Base-by-base conservation (phyloP, 2,888 invertebrate species). In the Tipula vernalis region DNA sequence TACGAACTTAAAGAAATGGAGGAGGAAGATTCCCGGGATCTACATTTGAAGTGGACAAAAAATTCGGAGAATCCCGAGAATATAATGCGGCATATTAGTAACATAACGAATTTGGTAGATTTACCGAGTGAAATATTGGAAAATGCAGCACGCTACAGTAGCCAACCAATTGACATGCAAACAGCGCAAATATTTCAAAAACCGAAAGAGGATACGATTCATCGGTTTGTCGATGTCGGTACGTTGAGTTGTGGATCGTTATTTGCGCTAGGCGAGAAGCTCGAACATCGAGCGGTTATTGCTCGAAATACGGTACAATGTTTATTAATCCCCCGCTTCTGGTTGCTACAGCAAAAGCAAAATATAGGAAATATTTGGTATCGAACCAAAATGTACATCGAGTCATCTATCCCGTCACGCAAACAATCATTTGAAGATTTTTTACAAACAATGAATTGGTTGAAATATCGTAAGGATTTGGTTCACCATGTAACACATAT, bases 181-280 rank as follows among this genome's bases (percentile, higher is more conserved):
- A 44, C 5, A 1, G 39, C 41, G 15, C 2, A 39, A 6, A 84
- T 41, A 39, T 42, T 85, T 18, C 10, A 18, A 18, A 85, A 42
- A 44, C 18, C 41, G 6, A 41, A 15, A 44, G 3, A 42, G 18
- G 18, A 44, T 15, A 39, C 18, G 5, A 90, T 91, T 87, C 90
- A 89, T 71, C 90, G 89, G 86, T 91, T 91, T 28, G 90, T 91
- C 51, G 91, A 91, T 87, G 91, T 91, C 36, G 91, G 91, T 5
- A 89, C 90, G 0, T 86, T 91, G 0, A 89, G 89, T 12, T 90
- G 89, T 88, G 91, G 91, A 12, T 90, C 90, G 0, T 90, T 91
- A 88, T 96, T 96, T 88, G 95, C 95, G 4, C 92, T 96, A 83
- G 96, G 96, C 0, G 96, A 96, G 90, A 92, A 93, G 87, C 93